phyloP scores from a whole-genome alignment of 2,888 invertebrate species.

The Stenodera caucasica region DNA sequence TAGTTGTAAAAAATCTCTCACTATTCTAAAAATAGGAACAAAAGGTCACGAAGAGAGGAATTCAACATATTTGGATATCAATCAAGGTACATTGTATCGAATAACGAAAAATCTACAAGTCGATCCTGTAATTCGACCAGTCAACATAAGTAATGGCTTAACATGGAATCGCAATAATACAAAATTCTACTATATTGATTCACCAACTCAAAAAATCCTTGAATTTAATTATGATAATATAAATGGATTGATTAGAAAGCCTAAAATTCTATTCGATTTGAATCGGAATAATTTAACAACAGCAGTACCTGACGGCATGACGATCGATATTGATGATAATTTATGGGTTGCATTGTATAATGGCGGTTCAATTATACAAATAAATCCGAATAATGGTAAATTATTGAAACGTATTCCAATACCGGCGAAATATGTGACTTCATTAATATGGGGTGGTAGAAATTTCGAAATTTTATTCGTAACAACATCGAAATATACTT shows the following conservation, averaged over 20 bases:
- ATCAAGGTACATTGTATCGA: slow-evolving; percentile 63
- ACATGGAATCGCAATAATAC: slow-evolving; percentile 73
- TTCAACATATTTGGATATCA: slow-evolving; percentile 48
- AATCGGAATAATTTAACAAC: slow-evolving; percentile 22
- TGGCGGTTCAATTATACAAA: slow-evolving; percentile 63
- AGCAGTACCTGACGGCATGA: slow-evolving; percentile 58
- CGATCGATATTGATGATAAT: slow-evolving; percentile 72
- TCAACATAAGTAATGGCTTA: slow-evolving; percentile 75
- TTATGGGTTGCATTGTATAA: slow-evolving; percentile 72
- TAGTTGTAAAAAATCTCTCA: too few relatives aligned
- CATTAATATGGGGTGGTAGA: slow-evolving; percentile 65
- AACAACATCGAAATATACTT: slow-evolving; percentile 56
- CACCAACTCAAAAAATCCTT: slow-evolving; percentile 65
- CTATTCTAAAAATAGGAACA: slow-evolving; percentile 58
- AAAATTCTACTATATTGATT: slow-evolving; percentile 78
- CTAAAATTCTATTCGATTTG: slow-evolving; percentile 41
- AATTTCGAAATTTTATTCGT: slow-evolving; percentile 63
- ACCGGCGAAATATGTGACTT: slow-evolving; percentile 62
- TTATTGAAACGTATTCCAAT: slow-evolving; percentile 56
- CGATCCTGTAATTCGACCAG: slow-evolving; percentile 46
- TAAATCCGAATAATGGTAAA: slow-evolving; percentile 54
- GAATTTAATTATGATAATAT: slow-evolving; percentile 69
- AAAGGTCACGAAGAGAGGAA: slow-evolving; percentile 61
- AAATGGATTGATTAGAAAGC: slow-evolving; percentile 56
- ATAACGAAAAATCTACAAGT: slow-evolving; percentile 52